Conservation (phyloP, 2,113 vertebrate species). For the Erpornis zantholeuca region DNA sequence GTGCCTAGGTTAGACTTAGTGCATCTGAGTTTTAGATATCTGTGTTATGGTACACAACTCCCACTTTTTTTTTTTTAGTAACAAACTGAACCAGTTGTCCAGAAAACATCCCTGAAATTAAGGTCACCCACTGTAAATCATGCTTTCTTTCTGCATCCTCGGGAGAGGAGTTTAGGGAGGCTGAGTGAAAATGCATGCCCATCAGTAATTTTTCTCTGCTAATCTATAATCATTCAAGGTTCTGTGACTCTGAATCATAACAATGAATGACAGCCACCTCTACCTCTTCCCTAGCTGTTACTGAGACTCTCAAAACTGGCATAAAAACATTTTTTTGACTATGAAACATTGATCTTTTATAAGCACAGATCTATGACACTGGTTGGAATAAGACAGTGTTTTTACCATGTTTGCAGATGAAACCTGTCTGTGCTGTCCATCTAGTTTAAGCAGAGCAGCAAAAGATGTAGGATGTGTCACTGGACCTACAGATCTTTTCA, state of each 20-base stretch:
- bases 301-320: neutral
- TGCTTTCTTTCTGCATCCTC: neutral
- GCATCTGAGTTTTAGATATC: neutral
- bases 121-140: neutral
- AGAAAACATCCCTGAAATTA: neutral
- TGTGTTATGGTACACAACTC: neutral
- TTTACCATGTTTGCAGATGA: neutral
- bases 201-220: neutral
- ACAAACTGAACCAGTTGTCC: neutral
- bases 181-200: neutral
- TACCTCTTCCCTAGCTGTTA: neutral
- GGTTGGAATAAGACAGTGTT: neutral
- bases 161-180: neutral
- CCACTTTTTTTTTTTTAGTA: neutral
- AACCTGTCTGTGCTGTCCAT: neutral
- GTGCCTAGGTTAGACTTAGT: neutral
- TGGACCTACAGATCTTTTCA: neutral
- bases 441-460: neutral
- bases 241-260: neutral
- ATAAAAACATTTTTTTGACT: neutral
- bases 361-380: neutral
- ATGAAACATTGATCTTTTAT: neutral
- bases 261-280: neutral
- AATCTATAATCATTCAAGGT: neutral
- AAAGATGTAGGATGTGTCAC: neutral